A percentile compares a stretch with the other conserved stretches of the same genome.
Evolutionary conservation across 2,888 invertebrate species (phyloP).

Genomic region (Drosophila ezoana): DNA sequence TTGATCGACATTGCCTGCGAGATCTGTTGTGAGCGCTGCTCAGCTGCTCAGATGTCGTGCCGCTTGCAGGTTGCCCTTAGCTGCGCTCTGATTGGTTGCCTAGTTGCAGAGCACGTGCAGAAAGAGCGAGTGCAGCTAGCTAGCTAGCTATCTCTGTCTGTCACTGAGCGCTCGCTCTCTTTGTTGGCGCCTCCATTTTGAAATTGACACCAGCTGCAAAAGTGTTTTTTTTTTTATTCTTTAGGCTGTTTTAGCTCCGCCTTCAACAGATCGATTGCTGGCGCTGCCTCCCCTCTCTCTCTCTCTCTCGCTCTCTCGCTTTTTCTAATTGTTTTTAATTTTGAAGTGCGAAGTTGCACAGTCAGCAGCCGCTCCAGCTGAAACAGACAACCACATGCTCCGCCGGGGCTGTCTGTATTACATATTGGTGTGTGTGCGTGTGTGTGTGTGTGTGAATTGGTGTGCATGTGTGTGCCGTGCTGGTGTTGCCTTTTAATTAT

Average conservation of each 20-base stretch:
- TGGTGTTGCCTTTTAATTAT: slow-evolving; percentile 78
- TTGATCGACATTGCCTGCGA: slow-evolving; percentile 73
- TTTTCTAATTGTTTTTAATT: slow-evolving; percentile 77
- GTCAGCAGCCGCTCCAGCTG: slow-evolving; percentile 61
- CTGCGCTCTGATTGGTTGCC: slow-evolving; percentile 38
- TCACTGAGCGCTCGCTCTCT: slow-evolving; percentile 25
- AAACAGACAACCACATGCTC: slow-evolving; percentile 44
- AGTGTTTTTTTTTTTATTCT: slow-evolving; percentile 55
- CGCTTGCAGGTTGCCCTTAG: slow-evolving; percentile 37
- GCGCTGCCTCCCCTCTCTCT: slow-evolving; percentile 6
- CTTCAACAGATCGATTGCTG: slow-evolving; percentile 33
- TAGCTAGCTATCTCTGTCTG: slow-evolving; percentile 38
- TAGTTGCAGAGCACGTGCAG: slow-evolving; percentile 23
- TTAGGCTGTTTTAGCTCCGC: slow-evolving; percentile 60
- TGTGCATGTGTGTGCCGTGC: slow-evolving; percentile 23
- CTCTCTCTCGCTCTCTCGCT: slow-evolving; percentile 18
- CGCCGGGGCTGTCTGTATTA: not conserved
- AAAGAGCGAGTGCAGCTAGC: slow-evolving; percentile 15
- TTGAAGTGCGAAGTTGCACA: slow-evolving; percentile 81
- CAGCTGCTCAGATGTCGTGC: slow-evolving; percentile 14
- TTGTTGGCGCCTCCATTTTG: slow-evolving; percentile 83
- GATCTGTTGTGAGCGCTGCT: slow-evolving; percentile 15
- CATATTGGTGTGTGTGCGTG: not conserved
- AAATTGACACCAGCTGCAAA: slow-evolving; percentile 71
- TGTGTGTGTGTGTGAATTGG: slow-evolving; percentile 11